Conservation (phyloP, 2,797 vertebrate species). For the Urocyon cinereoargenteus region DNA sequence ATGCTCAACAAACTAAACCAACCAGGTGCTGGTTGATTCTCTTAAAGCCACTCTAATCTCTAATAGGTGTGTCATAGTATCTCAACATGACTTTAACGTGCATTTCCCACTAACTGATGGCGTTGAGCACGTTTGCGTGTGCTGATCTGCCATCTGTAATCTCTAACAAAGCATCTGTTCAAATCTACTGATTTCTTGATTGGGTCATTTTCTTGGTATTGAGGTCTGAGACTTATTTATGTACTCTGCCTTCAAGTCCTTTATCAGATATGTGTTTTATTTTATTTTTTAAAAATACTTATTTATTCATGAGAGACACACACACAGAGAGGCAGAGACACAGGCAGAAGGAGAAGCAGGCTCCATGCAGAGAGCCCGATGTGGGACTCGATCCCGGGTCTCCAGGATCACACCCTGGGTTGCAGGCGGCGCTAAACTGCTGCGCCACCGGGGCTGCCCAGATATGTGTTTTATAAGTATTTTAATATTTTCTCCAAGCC, state of each 20-base stretch:
- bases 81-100: not conserved
- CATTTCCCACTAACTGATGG: not conserved
- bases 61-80: not conserved
- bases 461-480: not conserved
- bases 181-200: not conserved
- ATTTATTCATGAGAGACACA: too few relatives aligned
- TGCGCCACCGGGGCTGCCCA: not conserved
- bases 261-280: not conserved
- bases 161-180: not conserved
- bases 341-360: too few relatives aligned
- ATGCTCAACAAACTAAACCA: rapidly evolving
- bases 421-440: too few relatives aligned
- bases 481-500: not conserved
- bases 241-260: not conserved
- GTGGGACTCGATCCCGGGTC: too few relatives aligned
- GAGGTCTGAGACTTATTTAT: not conserved
- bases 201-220: not conserved
- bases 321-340: too few relatives aligned
- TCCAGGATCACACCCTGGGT: too few relatives aligned
- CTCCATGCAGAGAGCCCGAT: too few relatives aligned
- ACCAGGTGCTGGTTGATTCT: not conserved
- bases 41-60: not conserved
- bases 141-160: not conserved
- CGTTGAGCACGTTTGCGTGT: not conserved
- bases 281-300: too few relatives aligned